Percentiles rank a stretch among this genome's conserved stretches.
Conservation (phyloP, 2,888 invertebrate genomes). For the Heliconius ismenius region DNA sequence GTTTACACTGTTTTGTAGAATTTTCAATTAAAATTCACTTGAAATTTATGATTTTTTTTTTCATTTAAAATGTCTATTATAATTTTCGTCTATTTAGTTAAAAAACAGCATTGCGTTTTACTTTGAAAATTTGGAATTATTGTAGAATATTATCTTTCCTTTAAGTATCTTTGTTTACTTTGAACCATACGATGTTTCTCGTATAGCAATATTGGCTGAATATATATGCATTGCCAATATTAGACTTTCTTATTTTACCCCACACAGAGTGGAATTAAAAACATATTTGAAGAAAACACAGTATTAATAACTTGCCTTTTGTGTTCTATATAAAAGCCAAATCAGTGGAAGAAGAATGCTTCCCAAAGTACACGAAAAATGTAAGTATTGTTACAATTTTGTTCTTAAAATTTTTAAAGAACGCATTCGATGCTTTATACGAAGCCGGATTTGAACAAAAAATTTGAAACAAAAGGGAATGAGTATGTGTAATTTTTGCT, state of each 20-base stretch:
- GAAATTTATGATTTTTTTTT: neutral
- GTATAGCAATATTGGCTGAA: slow-evolving; percentile 15
- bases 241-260: neutral
- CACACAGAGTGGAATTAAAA: slow-evolving; percentile 19
- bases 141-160: neutral
- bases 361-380: slow-evolving; percentile 30
- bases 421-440: slow-evolving; percentile 34
- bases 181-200: slow-evolving; percentile 4
- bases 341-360: slow-evolving; percentile 21
- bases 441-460: slow-evolving; percentile 36
- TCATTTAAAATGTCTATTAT: neutral
- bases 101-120: neutral
- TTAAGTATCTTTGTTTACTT: neutral
- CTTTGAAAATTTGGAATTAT: neutral
- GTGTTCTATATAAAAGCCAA: slow-evolving; percentile 33
- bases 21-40: neutral
- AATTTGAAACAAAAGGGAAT: slow-evolving; percentile 41
- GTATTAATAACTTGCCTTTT: slow-evolving; percentile 29
- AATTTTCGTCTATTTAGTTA: neutral
- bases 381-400: slow-evolving; percentile 30
- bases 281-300: slow-evolving; percentile 14
- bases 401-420: slow-evolving; percentile 35
- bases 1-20: neutral
- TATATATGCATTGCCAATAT: slow-evolving; percentile 17
- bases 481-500: slow-evolving; percentile 34